These are phyloP conservation scores for Calypte anna DNA, from an alignment of 2,113 vertebrate species.

Conservation along the genomic window DNA sequence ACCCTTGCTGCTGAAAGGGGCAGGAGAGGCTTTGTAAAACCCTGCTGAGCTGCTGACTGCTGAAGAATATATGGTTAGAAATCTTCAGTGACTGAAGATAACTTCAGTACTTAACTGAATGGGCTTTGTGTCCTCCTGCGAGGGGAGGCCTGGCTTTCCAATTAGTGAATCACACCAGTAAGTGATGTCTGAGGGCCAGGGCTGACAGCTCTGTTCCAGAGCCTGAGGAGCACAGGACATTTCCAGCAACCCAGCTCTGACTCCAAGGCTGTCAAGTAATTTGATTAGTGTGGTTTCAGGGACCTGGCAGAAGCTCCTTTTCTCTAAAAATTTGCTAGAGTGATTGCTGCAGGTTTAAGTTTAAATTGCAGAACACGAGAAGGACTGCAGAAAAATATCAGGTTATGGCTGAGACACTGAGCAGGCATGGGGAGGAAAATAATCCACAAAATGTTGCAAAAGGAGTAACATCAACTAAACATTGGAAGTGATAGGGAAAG, in stretches of 20 bases:
- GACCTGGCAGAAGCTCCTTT: not conserved
- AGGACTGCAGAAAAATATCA: not conserved
- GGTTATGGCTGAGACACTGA: not conserved
- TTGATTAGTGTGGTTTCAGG: not conserved
- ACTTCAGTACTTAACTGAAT: not conserved
- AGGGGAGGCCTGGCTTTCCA: constrained; percentile 6
- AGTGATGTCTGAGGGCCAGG: not conserved
- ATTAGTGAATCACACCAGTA: not conserved
- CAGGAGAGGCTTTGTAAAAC: not conserved
- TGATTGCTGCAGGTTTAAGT: not conserved
- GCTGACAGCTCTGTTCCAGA: constrained; percentile 1
- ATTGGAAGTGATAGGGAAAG: not conserved
- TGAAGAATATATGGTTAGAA: constrained; percentile 15
- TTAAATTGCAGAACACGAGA: not conserved
- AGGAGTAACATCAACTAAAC: not conserved
- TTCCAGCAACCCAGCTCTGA: not conserved
- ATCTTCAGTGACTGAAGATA: not conserved
- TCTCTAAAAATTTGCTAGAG: not conserved
- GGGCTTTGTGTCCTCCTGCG: not conserved
- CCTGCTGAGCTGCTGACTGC: not conserved
- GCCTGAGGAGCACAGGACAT: not conserved
- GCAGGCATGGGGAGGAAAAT: not conserved
- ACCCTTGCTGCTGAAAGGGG: not conserved
- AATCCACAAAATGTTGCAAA: not conserved
- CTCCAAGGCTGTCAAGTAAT: constrained; percentile 1